Evolutionary conservation across 2,113 vertebrate genomes (phyloP), one percentile per base, ranked within the genome.

Genomic region (Prochilodus magdalenae): DNA sequence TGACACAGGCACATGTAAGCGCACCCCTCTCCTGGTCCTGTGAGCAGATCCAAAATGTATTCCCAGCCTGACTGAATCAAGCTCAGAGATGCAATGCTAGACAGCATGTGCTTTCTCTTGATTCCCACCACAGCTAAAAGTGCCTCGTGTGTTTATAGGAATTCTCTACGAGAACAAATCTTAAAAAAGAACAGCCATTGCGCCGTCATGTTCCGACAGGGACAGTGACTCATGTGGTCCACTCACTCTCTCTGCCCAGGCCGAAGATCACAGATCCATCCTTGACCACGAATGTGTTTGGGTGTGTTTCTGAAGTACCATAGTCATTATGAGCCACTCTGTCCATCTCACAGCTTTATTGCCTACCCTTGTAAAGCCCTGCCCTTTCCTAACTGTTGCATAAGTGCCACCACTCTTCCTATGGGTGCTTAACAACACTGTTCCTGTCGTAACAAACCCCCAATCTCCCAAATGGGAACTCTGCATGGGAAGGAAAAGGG

Each of bases 191-290:
- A 26, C 55, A 4, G 20, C 18, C 26, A 20, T 18, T n/a, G n/a
- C 29, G 29, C 12, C 24, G 15, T 4, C 33, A 73, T 36, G 44
- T 27, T 62, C 30, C 59, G 18, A 40, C 55, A 27, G 36, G 16
- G 47, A 36, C 16, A 7, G 24, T 57, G 51, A 75, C 11, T 65
- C 79, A 73, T 81, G 29, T n/a, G 33, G 53, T 75, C 51, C 63
- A 49, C 73, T 69, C 33, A 33, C 62, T 33, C 33, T 82, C 65
- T 49, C 72, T 69, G 44, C 10, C 29, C 22, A 60, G 57, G 6
- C n/a, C 22, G 29, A 29, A 66, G n/a, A 44, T 60, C 33, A 36
- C 49, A 29, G 33, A 22, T 40, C 33, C 66, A 60, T 47, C 47
- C 62, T n/a, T 67, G 11, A 57, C 60, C 29, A 79, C 33, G 1